These are phyloP conservation scores for Glossophaga mutica DNA, from an alignment of 2,797 vertebrate species.

Conservation along the genomic window DNA sequence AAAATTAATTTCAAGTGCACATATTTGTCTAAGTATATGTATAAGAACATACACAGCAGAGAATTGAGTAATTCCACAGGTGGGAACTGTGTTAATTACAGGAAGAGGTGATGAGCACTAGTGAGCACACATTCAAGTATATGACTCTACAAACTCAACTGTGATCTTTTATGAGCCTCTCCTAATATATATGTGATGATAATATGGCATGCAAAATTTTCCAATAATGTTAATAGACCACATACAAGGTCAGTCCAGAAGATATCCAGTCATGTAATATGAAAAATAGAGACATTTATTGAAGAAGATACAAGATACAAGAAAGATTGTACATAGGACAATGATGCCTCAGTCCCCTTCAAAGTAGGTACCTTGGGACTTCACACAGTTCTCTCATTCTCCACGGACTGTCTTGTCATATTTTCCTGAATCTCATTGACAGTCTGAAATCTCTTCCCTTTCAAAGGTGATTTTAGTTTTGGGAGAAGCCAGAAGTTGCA, in stretches of 20 bases:
- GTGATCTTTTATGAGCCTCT: background rate
- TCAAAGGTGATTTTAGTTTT: background rate
- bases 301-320: background rate
- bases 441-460: background rate
- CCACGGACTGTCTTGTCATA: background rate
- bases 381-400: background rate
- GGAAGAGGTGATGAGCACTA: background rate
- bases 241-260: too few species aligned
- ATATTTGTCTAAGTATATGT: background rate
- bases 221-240: background rate
- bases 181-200: constrained; percentile 4
- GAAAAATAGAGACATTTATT: background rate
- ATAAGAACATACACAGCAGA: background rate
- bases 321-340: background rate
- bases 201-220: background rate
- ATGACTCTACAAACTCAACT: background rate
- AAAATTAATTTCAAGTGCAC: background rate
- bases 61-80: background rate
- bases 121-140: background rate
- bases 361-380: background rate
- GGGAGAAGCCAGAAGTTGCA: background rate
- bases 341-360: background rate
- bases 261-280: background rate
- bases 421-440: background rate
- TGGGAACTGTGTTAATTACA: background rate